These are phyloP conservation scores for Cariama cristata DNA, from an alignment of 2,113 vertebrate species.

Conservation along the genomic window DNA sequence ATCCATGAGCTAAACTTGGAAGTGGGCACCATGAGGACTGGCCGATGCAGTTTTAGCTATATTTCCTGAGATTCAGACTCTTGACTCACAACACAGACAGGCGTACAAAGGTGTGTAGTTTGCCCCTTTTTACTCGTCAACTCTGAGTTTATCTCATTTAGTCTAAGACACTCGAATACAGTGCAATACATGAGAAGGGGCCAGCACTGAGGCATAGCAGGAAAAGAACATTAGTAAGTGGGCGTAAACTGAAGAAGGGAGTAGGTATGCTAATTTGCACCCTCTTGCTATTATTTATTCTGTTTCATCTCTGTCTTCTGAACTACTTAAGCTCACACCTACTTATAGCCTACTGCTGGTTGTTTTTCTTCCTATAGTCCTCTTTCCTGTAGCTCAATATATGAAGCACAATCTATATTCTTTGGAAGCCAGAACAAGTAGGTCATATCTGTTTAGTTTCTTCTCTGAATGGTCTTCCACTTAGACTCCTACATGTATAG, in stretches of 20 bases:
- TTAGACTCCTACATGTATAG: not conserved
- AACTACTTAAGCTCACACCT: not conserved
- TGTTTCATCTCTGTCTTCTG: not conserved
- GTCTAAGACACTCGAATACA: not conserved
- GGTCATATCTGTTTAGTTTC: not conserved
- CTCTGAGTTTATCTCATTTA: not conserved
- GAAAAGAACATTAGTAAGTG: not conserved
- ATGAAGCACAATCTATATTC: not conserved
- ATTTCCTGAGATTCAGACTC: not conserved
- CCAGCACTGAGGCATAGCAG: not conserved
- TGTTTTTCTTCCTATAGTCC: not conserved
- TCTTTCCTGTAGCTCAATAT: not conserved
- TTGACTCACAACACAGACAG: not conserved
- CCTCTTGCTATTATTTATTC: constrained; percentile 22
- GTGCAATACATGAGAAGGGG: not conserved
- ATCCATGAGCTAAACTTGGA: not conserved
- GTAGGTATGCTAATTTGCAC: not conserved
- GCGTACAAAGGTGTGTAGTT: not conserved
- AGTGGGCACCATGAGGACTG: not conserved
- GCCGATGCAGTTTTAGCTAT: not conserved
- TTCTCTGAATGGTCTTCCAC: not conserved
- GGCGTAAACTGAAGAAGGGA: not conserved
- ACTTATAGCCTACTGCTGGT: not conserved
- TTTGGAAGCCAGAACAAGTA: not conserved
- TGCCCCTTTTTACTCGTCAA: not conserved